Evolutionary conservation across 23 tunicate species (phyloP).

Genomic region (Clavelina lepadiformis): DNA sequence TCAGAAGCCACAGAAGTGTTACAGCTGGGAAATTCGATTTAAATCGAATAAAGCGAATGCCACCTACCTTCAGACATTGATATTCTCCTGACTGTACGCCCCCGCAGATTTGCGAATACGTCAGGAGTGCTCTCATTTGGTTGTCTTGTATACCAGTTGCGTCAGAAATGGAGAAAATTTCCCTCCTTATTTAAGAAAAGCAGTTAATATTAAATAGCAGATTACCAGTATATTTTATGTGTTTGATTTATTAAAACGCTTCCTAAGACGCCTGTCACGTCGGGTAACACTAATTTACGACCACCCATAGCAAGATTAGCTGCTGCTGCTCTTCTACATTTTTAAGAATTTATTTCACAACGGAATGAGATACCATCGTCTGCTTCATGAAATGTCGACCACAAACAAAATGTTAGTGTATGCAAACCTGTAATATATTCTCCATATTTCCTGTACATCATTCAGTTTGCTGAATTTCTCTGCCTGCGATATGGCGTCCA

Average conservation of each 20-base stretch:
- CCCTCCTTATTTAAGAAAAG: constrained; percentile 43
- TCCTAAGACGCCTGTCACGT: no score
- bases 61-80: constrained; percentile 48
- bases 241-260: no score
- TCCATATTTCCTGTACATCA: constrained; percentile 34
- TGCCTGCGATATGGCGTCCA: constrained; percentile 93
- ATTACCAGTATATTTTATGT: no score
- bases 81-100: constrained; percentile 87
- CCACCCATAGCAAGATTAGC: no score
- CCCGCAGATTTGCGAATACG: constrained; percentile 87
- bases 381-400: no score
- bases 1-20: no score
- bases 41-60: not conserved
- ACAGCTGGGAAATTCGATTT: constrained; percentile 6
- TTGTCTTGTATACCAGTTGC: constrained; percentile 25
- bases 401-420: no score
- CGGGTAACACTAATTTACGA: no score
- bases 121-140: constrained; percentile 49
- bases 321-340: no score
- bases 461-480: constrained; percentile 49
- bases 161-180: constrained; percentile 65
- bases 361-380: no score
- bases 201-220: not conserved
- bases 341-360: no score
- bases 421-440: constrained; percentile 79